A percentile compares a stretch with the other conserved stretches of the same genome.
These are phyloP conservation scores for Carapus acus DNA, from an alignment of 2,797 vertebrate species.

Conservation along the genomic window DNA sequence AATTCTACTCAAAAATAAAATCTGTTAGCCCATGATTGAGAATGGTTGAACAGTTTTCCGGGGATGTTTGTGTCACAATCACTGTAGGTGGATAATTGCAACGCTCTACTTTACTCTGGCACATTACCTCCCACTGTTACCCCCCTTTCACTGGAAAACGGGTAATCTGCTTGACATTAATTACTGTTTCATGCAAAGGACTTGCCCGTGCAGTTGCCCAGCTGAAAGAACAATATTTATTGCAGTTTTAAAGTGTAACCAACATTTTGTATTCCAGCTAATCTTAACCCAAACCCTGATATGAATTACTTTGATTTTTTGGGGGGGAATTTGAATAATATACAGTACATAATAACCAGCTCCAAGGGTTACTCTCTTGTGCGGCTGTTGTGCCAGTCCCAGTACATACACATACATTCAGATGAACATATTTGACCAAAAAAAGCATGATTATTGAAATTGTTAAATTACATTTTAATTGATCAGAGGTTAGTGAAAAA, in stretches of 20 bases:
- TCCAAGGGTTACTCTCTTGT: no score
- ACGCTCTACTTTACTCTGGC: conserved; percentile 10
- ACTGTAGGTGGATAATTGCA: conserved; percentile 52
- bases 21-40: background rate
- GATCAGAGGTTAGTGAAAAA: no score
- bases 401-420: no score
- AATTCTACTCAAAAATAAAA: no score
- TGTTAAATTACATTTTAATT: no score
- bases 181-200: background rate
- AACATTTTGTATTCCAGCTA: background rate
- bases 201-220: conserved; percentile 1
- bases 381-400: no score
- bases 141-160: conserved; percentile 2
- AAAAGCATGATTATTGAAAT: no score
- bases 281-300: no score
- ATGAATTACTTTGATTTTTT: no score
- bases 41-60: background rate
- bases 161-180: background rate
- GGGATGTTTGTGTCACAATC: background rate
- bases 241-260: background rate
- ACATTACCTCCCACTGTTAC: conserved; percentile 18
- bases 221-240: background rate
- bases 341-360: no score
- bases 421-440: no score
- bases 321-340: no score